phyloP scores from a whole-genome alignment of 2,797 vertebrate species.

The Falco rusticolus region DNA sequence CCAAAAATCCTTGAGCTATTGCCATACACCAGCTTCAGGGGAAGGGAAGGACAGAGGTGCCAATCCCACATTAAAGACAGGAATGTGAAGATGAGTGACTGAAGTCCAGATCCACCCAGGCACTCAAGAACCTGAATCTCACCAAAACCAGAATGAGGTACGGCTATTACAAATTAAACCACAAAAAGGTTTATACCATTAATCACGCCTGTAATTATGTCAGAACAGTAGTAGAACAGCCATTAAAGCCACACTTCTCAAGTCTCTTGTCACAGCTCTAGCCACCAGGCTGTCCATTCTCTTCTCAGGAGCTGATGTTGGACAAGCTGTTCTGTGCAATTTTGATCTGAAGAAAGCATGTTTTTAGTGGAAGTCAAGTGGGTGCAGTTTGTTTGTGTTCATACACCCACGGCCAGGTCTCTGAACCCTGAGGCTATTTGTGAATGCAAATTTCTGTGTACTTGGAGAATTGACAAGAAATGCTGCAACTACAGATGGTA shows the following conservation, averaged over 20 bases:
- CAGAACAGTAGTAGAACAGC: not conserved
- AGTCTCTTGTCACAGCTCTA: not conserved
- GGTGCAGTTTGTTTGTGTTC: conserved; percentile 37
- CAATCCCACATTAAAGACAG: not conserved
- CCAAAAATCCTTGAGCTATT: not conserved
- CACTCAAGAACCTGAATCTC: not conserved
- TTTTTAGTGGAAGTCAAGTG: conserved; percentile 8
- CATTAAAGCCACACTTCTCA: not conserved
- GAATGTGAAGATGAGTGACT: not conserved
- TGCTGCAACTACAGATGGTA: conserved; percentile 62
- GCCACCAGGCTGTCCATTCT: not conserved
- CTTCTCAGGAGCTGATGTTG: not conserved
- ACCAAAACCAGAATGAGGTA: not conserved
- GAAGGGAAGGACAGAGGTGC: not conserved
- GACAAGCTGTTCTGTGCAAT: not conserved
- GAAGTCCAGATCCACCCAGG: not conserved
- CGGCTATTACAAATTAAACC: not conserved
- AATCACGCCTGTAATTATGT: not conserved
- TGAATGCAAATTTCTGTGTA: not conserved
- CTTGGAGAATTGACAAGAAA: conserved; percentile 63
- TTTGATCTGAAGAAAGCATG: not conserved
- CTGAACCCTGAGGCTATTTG: conserved; percentile 26
- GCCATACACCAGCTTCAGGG: not conserved
- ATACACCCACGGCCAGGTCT: conserved; percentile 1
- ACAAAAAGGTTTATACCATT: not conserved